These are phyloP conservation scores for Sylvicola cinctus DNA, from an alignment of 2,888 invertebrate genomes.

Conservation along the genomic window DNA sequence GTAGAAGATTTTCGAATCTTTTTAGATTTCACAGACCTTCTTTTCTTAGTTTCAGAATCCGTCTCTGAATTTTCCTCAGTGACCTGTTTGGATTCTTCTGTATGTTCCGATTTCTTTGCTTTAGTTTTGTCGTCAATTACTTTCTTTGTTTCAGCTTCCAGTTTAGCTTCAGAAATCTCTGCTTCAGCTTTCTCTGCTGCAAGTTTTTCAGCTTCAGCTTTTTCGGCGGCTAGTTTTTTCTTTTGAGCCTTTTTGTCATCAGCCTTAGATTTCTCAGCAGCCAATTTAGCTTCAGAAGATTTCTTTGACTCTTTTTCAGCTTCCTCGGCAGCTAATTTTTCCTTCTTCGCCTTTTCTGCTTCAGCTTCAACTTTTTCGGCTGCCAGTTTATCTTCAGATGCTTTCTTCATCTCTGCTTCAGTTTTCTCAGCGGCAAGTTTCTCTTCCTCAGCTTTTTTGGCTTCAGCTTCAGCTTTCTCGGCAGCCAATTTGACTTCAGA, in stretches of 20 bases:
- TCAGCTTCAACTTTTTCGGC: not conserved
- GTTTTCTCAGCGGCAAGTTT: slow-evolving; percentile 3
- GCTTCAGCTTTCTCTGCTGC: not conserved
- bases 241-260: no score
- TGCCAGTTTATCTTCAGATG: not conserved
- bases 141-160: slow-evolving; percentile 4
- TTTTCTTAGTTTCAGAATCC: slow-evolving; percentile 1
- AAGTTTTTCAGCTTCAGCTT: slow-evolving; percentile 6
- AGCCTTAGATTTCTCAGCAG: not conserved
- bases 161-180: no score
- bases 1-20: no score
- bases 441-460: slow-evolving; percentile 3
- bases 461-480: slow-evolving; percentile 6
- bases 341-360: slow-evolving; percentile 1
- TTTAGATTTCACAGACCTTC: not conserved
- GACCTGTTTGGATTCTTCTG: slow-evolving; percentile 1
- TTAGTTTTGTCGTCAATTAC: not conserved
- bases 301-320: slow-evolving; percentile 8
- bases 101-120: slow-evolving; percentile 6
- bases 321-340: slow-evolving; percentile 6
- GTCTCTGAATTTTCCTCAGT: slow-evolving; percentile 4
- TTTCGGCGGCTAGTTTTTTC: slow-evolving; percentile 5
- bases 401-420: not conserved
- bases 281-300: slow-evolving; percentile 3
- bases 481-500: slow-evolving; percentile 4